phyloP scores from a whole-genome alignment of 2,113 vertebrate genomes.

The Sakesphorus luctuosus region DNA sequence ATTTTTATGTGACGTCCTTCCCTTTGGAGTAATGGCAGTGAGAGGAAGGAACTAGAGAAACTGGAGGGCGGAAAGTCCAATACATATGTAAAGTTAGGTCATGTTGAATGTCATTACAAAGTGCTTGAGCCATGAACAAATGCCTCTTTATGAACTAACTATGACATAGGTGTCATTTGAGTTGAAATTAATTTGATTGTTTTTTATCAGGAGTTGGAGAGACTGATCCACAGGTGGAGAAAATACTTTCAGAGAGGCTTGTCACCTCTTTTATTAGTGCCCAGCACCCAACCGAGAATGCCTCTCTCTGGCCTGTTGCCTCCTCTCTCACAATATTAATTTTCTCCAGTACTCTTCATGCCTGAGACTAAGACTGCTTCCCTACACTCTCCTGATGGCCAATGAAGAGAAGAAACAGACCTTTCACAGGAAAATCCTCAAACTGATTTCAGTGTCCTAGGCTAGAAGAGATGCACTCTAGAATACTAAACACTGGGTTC shows the following conservation, averaged over 20 bases:
- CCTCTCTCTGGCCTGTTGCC: background rate
- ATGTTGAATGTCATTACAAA: background rate
- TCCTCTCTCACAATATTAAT: background rate
- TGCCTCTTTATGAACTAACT: background rate
- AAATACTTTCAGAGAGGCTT: background rate
- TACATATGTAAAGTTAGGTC: background rate
- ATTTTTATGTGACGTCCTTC: background rate
- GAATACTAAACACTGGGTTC: background rate
- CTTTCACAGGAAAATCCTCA: background rate
- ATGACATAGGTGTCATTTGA: background rate
- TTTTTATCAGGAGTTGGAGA: background rate
- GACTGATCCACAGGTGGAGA: background rate
- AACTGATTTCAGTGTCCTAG: background rate
- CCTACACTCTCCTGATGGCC: background rate
- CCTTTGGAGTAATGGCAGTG: background rate
- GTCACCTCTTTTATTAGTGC: background rate
- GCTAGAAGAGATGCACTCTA: background rate
- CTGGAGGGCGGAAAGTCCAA: background rate
- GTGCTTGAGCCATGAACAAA: background rate
- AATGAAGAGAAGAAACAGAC: background rate
- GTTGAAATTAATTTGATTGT: background rate
- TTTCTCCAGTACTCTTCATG: background rate
- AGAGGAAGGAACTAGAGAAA: background rate
- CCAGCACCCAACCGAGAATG: background rate
- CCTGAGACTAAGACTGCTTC: background rate